Percentiles rank a stretch among this genome's conserved stretches.
Conservation (phyloP, 2,888 invertebrate species). For the Dilophus febrilis region DNA sequence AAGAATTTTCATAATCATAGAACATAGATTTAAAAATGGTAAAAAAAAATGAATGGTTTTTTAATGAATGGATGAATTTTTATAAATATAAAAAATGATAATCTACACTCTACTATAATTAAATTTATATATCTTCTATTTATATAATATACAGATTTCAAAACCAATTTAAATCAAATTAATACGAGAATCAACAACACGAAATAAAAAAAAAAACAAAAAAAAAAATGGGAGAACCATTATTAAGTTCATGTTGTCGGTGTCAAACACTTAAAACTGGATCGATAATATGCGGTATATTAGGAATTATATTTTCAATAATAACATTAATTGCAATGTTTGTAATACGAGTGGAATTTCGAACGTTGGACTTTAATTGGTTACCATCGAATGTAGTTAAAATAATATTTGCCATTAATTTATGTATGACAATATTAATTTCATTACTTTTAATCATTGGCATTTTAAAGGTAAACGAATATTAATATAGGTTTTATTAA, state of each 20-base stretch:
- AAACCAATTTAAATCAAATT: slow-evolving; percentile 70
- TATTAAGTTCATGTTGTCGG: slow-evolving; percentile 50
- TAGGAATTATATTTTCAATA: slow-evolving; percentile 60
- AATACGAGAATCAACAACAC: slow-evolving; percentile 46
- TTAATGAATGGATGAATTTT: no score
- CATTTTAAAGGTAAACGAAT: slow-evolving; percentile 21
- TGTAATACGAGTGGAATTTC: slow-evolving; percentile 46
- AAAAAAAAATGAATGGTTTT: no score
- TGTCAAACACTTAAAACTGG: slow-evolving; percentile 57
- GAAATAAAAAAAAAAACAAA: not conserved
- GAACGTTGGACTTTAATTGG: slow-evolving; percentile 60
- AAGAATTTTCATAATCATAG: no score
- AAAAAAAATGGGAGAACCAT: slow-evolving; percentile 26
- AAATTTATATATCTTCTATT: no score
- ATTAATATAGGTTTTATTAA: not conserved
- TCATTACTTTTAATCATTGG: slow-evolving; percentile 60
- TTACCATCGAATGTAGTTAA: slow-evolving; percentile 50
- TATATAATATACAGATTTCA: no score
- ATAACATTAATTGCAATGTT: slow-evolving; percentile 51
- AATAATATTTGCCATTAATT: slow-evolving; percentile 61
- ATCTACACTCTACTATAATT: no score
- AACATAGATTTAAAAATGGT: no score
- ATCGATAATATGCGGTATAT: slow-evolving; percentile 50
- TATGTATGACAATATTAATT: slow-evolving; percentile 67
- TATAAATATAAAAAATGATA: no score